Conservation (phyloP, 2,888 invertebrate species). For the Branchinecta sandiegonensis region DNA sequence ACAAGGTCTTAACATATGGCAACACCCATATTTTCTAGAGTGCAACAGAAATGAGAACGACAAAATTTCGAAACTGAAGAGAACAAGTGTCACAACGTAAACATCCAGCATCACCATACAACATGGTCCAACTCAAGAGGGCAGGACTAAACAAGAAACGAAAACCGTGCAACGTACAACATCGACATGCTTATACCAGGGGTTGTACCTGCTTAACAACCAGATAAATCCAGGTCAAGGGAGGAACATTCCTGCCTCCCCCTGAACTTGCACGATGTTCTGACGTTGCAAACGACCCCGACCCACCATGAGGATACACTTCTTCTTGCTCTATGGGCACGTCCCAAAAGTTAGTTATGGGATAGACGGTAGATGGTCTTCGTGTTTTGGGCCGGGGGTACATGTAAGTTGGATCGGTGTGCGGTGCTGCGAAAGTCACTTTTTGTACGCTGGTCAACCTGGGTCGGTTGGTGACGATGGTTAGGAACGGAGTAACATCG, state of each 20-base stretch:
- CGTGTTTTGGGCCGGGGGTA: not conserved
- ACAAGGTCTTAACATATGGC: too few species aligned
- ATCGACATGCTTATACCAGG: too few species aligned
- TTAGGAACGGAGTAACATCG: constrained; percentile 5
- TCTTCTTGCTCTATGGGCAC: constrained; percentile 3
- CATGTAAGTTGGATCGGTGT: not conserved
- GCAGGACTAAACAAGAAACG: too few species aligned
- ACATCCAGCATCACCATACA: too few species aligned
- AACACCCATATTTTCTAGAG: too few species aligned
- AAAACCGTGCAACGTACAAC: too few species aligned
- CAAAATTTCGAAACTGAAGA: too few species aligned
- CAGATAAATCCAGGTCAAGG: not conserved
- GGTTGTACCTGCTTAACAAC: not conserved
- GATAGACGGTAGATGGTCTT: not conserved
- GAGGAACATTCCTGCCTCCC: not conserved
- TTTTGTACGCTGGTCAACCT: not conserved
- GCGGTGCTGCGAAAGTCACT: not conserved
- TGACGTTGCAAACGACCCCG: not conserved
- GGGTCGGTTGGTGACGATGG: not conserved
- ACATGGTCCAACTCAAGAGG: too few species aligned
- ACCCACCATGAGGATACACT: not conserved
- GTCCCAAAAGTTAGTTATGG: constrained; percentile 3
- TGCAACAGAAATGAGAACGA: too few species aligned
- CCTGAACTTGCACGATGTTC: constrained; percentile 4
- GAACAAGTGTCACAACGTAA: too few species aligned